Evolutionary conservation across 92 coral and sea anemone species (phyloP), one percentile per base, ranked within the genome.

Genomic region (Zoanthus gigantus): DNA sequence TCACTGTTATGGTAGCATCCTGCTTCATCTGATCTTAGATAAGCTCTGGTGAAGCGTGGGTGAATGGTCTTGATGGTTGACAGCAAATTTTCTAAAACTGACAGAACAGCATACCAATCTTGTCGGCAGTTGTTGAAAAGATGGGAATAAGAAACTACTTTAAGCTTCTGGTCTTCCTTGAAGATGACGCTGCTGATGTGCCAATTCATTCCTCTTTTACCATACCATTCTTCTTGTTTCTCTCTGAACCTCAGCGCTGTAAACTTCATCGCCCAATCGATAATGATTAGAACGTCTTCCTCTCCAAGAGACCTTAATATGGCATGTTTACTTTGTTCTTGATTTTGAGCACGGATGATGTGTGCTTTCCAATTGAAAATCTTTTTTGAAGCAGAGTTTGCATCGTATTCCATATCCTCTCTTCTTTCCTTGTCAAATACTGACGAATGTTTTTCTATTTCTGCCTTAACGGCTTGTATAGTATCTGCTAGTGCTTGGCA

Each of bases 211-310:
- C 90, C 92, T 78, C 92, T 46, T 69, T 91, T 84, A 8, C 86
- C 90, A 72, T 77, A 91, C 92, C 94, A 91, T 32, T 83, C 94
- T 69, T 78, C 56, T 60, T 91, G 92, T 48, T 89, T 92, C 78
- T 92, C 92, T 29, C 87, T 71, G 79, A 42, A 85, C 88, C 85
- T 83, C 77, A 79, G 54, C 53, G 81, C 83, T 17, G 61, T 58
- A 42, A 89, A 89, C 75, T 89, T 89, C 92, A 89, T 89, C 61
- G 94, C 88, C 92, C 94, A 92, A 52, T 92, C 94, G 68, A 92
- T 79, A 45, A 92, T 75, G 54, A 92, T 44, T 15, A 88, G 77
- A 52, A 13, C 91, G 69, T 84, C 87, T 13, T 88, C 89, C 73
- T 85, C 86, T 72, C 53, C 34, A 15, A 88, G 75, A 37, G 87